Evolutionary conservation across 2,113 vertebrate genomes (phyloP).

Genomic region (Apaloderma vittatum): DNA sequence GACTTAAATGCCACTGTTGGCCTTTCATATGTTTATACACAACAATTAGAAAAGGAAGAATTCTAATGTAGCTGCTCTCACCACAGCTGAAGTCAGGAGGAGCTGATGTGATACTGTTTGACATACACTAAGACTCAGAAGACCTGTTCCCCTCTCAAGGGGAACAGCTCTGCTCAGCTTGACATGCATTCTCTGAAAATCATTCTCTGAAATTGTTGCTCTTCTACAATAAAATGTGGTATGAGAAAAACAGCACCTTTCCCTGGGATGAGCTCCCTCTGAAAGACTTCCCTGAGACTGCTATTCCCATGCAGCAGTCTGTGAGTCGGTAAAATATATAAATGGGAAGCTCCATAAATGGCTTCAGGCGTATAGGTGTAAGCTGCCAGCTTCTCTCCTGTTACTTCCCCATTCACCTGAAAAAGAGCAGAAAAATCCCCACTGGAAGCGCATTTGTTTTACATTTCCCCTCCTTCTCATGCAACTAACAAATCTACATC

Average conservation of each 20-base stretch:
- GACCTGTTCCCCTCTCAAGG: not conserved
- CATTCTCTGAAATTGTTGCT: not conserved
- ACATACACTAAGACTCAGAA: not conserved
- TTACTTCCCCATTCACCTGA: constrained; percentile 87
- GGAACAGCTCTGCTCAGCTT: not conserved
- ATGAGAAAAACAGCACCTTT: constrained; percentile 77
- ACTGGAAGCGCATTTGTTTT: not conserved
- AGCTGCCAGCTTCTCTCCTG: constrained; percentile 87
- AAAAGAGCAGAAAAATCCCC: not conserved
- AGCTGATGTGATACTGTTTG: not conserved
- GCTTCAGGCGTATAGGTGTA: constrained; percentile 91
- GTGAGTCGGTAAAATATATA: constrained; percentile 89
- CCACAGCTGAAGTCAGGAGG: not conserved
- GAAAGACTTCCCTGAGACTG: constrained; percentile 80
- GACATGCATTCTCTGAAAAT: not conserved
- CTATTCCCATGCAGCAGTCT: constrained; percentile 87
- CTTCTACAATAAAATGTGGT: not conserved
- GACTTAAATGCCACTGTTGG: not conserved
- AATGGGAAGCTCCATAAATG: constrained; percentile 89
- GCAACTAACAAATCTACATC: not conserved
- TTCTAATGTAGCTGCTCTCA: not conserved
- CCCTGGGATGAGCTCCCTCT: constrained; percentile 78
- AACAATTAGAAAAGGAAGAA: not conserved
- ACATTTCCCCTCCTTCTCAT: not conserved
- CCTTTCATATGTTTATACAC: not conserved